phyloP scores from a whole-genome alignment of 1,140 invertebrate species.

The Venustaconcha ellipsiformis region DNA sequence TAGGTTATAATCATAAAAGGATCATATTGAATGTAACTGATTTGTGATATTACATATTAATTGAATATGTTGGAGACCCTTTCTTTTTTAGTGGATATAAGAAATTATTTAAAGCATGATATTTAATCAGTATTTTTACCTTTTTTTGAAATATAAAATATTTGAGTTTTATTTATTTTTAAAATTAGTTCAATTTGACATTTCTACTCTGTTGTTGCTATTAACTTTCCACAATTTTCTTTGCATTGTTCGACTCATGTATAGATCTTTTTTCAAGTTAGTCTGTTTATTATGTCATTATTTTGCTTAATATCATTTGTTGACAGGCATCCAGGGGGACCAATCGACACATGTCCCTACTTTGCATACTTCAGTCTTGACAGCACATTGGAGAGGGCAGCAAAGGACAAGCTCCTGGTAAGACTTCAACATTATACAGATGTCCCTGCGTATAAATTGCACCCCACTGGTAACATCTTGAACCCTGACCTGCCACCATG shows the following conservation, averaged over 20 bases:
- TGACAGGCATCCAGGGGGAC: slow-evolving; percentile 26
- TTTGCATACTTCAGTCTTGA: slow-evolving; percentile 36
- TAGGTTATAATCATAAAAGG: neutral
- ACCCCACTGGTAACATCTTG: too few relatives aligned
- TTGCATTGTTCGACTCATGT: too few relatives aligned
- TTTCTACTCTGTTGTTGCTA: neutral
- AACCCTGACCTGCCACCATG: too few relatives aligned
- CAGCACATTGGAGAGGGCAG: slow-evolving; percentile 25
- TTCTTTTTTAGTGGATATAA: slow-evolving; percentile 1
- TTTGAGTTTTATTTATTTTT: too few relatives aligned
- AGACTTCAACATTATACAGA: neutral
- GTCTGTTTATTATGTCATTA: neutral
- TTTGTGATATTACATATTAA: neutral
- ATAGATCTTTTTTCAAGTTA: neutral
- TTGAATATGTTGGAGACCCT: neutral
- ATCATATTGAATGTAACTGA: neutral
- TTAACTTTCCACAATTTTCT: neutral
- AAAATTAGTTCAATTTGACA: neutral
- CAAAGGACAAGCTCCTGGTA: slow-evolving; percentile 34
- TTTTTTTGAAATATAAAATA: neutral
- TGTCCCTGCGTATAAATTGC: too few relatives aligned
- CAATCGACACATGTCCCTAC: slow-evolving; percentile 41
- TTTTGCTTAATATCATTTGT: slow-evolving; percentile 1
- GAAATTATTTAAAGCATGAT: neutral
- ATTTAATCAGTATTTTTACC: neutral